Evolutionary conservation across 2,113 vertebrate genomes (phyloP), one percentile per base, ranked within the genome.

Genomic region (Notothenia coriiceps): DNA sequence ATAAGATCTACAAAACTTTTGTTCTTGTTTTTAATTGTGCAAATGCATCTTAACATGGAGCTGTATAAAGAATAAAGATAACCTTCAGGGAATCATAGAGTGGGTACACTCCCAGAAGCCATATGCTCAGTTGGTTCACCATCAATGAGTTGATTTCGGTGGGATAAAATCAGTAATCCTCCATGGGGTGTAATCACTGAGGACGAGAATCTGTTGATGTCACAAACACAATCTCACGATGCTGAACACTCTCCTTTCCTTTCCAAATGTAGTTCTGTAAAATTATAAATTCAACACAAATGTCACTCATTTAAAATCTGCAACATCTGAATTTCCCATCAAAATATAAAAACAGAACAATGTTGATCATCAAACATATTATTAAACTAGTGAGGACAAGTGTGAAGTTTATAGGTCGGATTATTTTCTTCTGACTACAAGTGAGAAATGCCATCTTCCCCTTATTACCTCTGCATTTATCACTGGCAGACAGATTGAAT

Each of bases 381-480:
- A 49, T 44, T 22, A 52, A 71, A 40, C 22, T 14, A 10, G 46
- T 7, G 55, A 64, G 33, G 60, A 74, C 46, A 10, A 40, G 6
- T 11, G 47, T 64, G 47, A 67, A 49, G 57, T 64, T 12, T 49
- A 51, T 7, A 33, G 54, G 57, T 51, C 17, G 18, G 35, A n/a
- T 46, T 20, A 55, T 71, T 51, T 66, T 78, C 47, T 35, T 66
- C 76, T 67, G 35, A 73, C 73, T 84, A 62, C 35, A 35, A 51
- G 61, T 59, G 64, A 84, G 77, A 78, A 85, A 82, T 74, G 80
- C 83, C 79, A 77, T 78, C 75, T 73, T 51, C 68, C 56, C 69
- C 66, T 75, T 68, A 76, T 88, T 79, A 79, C 72, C 43, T 78
- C 55, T 66, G 68, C 79, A 74, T 88, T 85, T 74, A 81, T 91